A percentile compares a stretch with the other conserved stretches of the same genome.
These are phyloP conservation scores for Phyllostomus discolor DNA, from an alignment of 2,113 vertebrate genomes.

Conservation along the genomic window DNA sequence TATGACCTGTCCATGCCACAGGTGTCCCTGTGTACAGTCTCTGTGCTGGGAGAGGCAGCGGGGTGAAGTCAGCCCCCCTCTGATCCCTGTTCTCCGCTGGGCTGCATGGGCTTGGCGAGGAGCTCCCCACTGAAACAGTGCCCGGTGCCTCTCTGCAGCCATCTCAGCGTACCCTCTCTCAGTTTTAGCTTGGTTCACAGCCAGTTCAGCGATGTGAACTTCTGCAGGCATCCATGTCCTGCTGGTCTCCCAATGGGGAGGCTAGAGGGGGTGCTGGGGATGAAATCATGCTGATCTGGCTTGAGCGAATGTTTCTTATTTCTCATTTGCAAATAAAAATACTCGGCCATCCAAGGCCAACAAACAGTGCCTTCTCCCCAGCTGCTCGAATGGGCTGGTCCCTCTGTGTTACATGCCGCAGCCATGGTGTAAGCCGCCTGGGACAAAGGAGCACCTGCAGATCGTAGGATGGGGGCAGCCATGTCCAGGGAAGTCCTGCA, in stretches of 20 bases:
- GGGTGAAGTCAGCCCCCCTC: constrained; percentile 37
- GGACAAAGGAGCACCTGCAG: neutral
- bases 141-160: constrained; percentile 69
- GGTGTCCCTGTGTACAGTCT: neutral
- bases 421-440: neutral
- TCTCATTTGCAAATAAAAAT: neutral
- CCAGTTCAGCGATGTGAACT: constrained; percentile 74
- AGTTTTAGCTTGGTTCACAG: constrained; percentile 73
- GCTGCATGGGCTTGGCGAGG: constrained; percentile 68
- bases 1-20: neutral
- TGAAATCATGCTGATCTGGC: constrained; percentile 18
- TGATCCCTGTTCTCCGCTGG: constrained; percentile 39
- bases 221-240: constrained; percentile 46
- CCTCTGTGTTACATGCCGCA: neutral
- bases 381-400: neutral
- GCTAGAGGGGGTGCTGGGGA: neutral
- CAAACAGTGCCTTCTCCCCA: accelerated
- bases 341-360: neutral
- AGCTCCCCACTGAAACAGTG: constrained; percentile 64
- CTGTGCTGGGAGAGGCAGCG: neutral
- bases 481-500: neutral
- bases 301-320: neutral
- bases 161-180: constrained; percentile 74
- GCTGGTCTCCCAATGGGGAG: neutral
- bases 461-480: neutral